A percentile compares a stretch with the other conserved stretches of the same genome.
phyloP scores from a whole-genome alignment of 2,797 vertebrate genomes.

The Cryptoblepharus egeriae region DNA sequence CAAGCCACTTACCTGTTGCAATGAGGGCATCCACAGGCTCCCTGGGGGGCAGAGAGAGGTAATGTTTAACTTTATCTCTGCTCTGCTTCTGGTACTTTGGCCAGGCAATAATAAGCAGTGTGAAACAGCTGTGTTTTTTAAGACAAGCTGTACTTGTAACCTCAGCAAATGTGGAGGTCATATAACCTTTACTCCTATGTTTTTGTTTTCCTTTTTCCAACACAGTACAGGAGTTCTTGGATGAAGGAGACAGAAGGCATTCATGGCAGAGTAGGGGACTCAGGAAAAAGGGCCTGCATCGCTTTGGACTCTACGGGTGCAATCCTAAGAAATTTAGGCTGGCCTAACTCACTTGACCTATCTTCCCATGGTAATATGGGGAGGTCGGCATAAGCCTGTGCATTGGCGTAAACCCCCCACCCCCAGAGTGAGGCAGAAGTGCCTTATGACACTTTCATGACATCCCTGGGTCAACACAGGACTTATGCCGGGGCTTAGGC shows the following conservation, averaged over 20 bases:
- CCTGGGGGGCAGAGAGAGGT: constrained; percentile 26
- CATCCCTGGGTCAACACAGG: too few species aligned
- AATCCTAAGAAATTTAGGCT: too few species aligned
- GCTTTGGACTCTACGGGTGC: background rate
- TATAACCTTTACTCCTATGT: background rate
- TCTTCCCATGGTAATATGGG: too few species aligned
- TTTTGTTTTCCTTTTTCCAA: background rate
- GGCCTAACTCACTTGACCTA: too few species aligned
- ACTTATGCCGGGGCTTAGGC: too few species aligned
- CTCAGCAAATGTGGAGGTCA: background rate
- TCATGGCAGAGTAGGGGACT: background rate
- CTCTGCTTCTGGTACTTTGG: constrained; percentile 41
- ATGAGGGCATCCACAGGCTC: background rate
- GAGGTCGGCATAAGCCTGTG: too few species aligned
- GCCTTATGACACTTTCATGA: too few species aligned
- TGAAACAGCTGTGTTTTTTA: background rate
- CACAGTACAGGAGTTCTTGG: background rate
- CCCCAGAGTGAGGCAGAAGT: too few species aligned
- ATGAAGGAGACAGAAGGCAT: background rate
- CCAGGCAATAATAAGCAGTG: background rate
- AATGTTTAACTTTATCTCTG: constrained; percentile 56
- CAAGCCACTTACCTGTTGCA: constrained; percentile 24
- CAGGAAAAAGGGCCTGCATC: background rate
- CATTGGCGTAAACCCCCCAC: too few species aligned
- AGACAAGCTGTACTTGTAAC: background rate